phyloP scores from a whole-genome alignment of 2,888 invertebrate genomes.

The Lithophane leautieri region DNA sequence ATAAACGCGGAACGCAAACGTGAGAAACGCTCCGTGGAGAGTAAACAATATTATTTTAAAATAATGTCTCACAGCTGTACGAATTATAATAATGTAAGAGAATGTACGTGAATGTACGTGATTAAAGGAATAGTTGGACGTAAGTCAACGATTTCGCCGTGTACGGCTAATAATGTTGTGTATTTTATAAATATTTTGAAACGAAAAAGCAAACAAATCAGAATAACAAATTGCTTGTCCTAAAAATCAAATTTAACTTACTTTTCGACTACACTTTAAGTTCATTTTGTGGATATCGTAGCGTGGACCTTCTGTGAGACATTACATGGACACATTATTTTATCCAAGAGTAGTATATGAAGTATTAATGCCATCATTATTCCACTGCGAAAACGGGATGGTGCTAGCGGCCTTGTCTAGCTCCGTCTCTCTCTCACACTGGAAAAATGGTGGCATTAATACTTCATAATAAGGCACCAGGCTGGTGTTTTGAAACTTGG shows the following conservation, averaged over 20 bases:
- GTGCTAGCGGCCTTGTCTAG: too few species aligned
- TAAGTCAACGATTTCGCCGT: slow-evolving; percentile 45
- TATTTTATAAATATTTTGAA: slow-evolving; percentile 35
- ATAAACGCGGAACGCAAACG: slow-evolving; percentile 67
- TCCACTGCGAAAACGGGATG: too few species aligned
- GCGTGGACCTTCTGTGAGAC: not conserved
- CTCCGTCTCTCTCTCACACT: too few species aligned
- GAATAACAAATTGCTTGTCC: slow-evolving; percentile 11
- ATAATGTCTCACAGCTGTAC: slow-evolving; percentile 74
- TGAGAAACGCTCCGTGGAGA: slow-evolving; percentile 62
- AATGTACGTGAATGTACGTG: slow-evolving; percentile 26
- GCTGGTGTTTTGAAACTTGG: too few species aligned
- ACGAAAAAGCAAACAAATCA: slow-evolving; percentile 22
- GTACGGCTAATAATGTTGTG: slow-evolving; percentile 19
- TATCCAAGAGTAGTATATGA: too few species aligned
- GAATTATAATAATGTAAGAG: slow-evolving; percentile 63
- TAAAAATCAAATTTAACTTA: not conserved
- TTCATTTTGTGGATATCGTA: not conserved
- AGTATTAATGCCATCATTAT: too few species aligned
- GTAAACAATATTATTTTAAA: slow-evolving; percentile 77
- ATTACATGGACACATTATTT: not conserved
- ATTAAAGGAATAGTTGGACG: slow-evolving; percentile 41
- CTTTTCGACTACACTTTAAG: slow-evolving; percentile 12
- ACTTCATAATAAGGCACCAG: too few species aligned
- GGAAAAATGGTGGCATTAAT: too few species aligned